Conservation (phyloP, 35 echinoderm and acorn worm genomes). For the Apostichopus californicus region DNA sequence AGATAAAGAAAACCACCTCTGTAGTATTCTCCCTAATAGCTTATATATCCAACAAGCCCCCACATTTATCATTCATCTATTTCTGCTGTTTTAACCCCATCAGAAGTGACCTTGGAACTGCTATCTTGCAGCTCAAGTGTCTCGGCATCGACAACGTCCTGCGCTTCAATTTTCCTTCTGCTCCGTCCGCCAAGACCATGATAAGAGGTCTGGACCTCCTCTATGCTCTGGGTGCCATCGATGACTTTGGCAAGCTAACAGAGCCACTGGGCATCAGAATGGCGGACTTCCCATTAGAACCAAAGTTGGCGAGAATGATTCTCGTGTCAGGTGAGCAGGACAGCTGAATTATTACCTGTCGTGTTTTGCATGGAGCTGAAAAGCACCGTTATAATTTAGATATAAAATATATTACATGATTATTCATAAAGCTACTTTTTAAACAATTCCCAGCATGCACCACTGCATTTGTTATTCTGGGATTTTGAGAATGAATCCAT, state of each 20-base stretch:
- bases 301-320: slow-evolving; percentile 92
- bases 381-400: too few relatives aligned
- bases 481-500: too few relatives aligned
- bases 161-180: slow-evolving; percentile 90
- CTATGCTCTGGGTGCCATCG: slow-evolving; percentile 88
- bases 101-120: slow-evolving; percentile 85
- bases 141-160: slow-evolving; percentile 96
- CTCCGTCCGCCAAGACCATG: slow-evolving; percentile 95
- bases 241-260: slow-evolving; percentile 82
- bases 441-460: too few relatives aligned
- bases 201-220: slow-evolving; percentile 91
- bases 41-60: too few relatives aligned
- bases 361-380: too few relatives aligned
- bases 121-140: slow-evolving; percentile 93
- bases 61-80: neutral
- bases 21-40: too few relatives aligned
- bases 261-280: slow-evolving; percentile 90
- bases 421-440: too few relatives aligned
- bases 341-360: too few relatives aligned
- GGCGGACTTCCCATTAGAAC: slow-evolving; percentile 93
- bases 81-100: neutral
- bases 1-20: too few relatives aligned
- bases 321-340: slow-evolving; percentile 80
- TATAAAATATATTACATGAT: too few relatives aligned
- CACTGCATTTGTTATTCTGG: too few relatives aligned